Percentiles rank a stretch among this genome's conserved stretches.
These are phyloP conservation scores for Psix sp. DNA, from an alignment of 1,140 invertebrate species.

Conservation along the genomic window DNA sequence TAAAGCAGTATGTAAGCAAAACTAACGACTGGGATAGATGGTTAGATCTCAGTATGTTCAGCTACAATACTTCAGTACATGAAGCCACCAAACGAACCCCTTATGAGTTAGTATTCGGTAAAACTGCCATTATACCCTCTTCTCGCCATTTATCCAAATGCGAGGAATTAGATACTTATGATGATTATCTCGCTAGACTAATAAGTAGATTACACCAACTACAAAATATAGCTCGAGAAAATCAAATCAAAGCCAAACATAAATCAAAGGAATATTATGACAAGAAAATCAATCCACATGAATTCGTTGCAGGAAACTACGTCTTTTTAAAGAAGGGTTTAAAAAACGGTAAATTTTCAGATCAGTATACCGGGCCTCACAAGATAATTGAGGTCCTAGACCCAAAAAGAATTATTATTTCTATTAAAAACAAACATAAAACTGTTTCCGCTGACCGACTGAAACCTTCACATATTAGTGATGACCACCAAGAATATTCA, in stretches of 20 bases:
- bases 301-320: neutral
- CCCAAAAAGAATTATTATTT: neutral
- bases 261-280: neutral
- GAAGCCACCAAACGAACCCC: conserved; percentile 14
- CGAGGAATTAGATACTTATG: conserved; percentile 2
- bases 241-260: neutral
- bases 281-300: neutral
- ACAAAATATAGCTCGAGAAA: neutral
- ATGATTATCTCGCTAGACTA: neutral
- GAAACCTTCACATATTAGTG: neutral
- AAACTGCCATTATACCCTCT: neutral
- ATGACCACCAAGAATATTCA: neutral
- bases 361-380: neutral
- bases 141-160: neutral
- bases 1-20: conserved; percentile 16
- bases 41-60: conserved; percentile 7
- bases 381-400: neutral
- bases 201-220: neutral
- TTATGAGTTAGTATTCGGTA: conserved; percentile 15
- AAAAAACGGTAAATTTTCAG: neutral
- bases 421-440: neutral
- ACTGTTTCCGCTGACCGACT: neutral
- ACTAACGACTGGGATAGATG: conserved; percentile 8
- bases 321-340: neutral
- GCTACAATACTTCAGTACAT: conserved; percentile 10